Base-by-base conservation (phyloP, 2,113 vertebrate genomes). In the Festucalex cinctus region DNA sequence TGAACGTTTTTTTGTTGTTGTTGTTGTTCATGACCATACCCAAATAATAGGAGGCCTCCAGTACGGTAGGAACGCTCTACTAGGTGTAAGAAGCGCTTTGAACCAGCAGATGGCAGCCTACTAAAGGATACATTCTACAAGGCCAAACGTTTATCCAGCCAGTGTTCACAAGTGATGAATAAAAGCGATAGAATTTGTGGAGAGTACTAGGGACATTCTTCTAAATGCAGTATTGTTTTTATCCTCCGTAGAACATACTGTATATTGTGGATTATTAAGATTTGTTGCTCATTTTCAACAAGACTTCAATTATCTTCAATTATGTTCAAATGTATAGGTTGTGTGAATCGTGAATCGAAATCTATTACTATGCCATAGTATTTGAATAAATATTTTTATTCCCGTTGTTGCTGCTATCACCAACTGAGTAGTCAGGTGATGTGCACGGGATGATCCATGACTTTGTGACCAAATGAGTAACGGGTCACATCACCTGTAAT, bases 371-470 rank as follows among this genome's bases (percentile, higher is more conserved):
- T 56, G n/a, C n/a, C 19, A 26, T 26, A 36, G 53, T 59, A 43
- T 22, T 35, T 14, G 43, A 60, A 9, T 89, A 94, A 93, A 89
- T 67, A 92, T 84, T 75, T 86, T 87, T 70, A 74, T 93, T 65
- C 71, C 92, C 44, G 80, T 94, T 35, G 70, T 69, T 69, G 90
- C 93, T 71, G 94, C 94, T 83, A 83, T 94, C 10, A 93, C 92
- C 80, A 91, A 92, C 28, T 32, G 28, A 32, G 72, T 78, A 32
- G 72, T 78, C 88, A 14, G 85, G 86, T 43, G 90, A 93, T 63
- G 37, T 32, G 2, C 28, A 32, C 28, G 2, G 28, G 28, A 32
- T 32, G 28, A 32, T 32, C 28, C 28, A 32, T 32, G 28, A 26
- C 9, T 76, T 93, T 0, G 73, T 92, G 51, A 79, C 88, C 58